Conservation (phyloP, 2,888 invertebrate species). For the Cephalotes varians region DNA sequence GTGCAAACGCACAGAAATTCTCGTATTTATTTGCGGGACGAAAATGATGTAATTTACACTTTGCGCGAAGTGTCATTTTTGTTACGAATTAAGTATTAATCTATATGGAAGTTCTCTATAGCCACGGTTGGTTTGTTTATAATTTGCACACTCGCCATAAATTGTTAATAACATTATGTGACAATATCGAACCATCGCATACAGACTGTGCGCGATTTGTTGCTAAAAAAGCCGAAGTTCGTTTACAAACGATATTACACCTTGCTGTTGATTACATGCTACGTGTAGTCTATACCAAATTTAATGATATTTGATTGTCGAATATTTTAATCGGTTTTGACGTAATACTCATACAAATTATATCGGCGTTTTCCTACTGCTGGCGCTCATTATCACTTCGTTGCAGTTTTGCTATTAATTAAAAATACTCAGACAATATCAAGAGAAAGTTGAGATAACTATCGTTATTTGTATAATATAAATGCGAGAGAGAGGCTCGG, state of each 20-base stretch:
- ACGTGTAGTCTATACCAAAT: not conserved
- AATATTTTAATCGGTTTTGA: constrained; percentile 26
- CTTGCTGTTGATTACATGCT: constrained; percentile 22
- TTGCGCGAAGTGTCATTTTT: constrained; percentile 1
- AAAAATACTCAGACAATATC: not conserved
- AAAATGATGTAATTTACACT: constrained; percentile 32
- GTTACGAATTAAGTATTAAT: constrained; percentile 39
- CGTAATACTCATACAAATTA: not conserved
- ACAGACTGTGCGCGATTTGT: constrained; percentile 12
- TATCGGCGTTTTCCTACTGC: not conserved
- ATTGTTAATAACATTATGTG: constrained; percentile 41
- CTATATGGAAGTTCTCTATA: constrained; percentile 20
- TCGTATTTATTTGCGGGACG: constrained; percentile 16
- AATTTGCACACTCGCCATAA: constrained; percentile 31
- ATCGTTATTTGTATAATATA: constrained; percentile 20
- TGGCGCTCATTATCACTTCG: not conserved
- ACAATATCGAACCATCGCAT: constrained; percentile 23
- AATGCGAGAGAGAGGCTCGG: not conserved
- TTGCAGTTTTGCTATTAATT: constrained; percentile 14
- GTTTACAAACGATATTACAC: not conserved
- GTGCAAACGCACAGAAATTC: constrained; percentile 8
- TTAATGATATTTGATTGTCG: constrained; percentile 37
- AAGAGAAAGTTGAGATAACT: not conserved
- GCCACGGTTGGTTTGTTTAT: constrained; percentile 11
- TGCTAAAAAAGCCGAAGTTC: constrained; percentile 17